These are phyloP conservation scores for Antechinus flavipes DNA, from an alignment of 2,113 vertebrate genomes.

Conservation along the genomic window DNA sequence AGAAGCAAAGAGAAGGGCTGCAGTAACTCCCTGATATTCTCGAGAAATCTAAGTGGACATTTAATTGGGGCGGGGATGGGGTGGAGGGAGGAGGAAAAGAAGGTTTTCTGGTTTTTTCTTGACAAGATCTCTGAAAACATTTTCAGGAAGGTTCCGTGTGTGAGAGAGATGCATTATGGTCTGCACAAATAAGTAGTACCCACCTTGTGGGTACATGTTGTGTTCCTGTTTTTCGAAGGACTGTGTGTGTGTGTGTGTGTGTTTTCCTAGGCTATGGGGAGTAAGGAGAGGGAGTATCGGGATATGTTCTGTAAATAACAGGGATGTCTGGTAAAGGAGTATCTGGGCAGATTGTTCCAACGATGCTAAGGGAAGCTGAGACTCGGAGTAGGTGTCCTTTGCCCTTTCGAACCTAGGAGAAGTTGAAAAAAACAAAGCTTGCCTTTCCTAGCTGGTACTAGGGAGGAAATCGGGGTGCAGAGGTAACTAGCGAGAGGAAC, in stretches of 20 bases:
- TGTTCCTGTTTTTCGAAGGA: constrained; percentile 53
- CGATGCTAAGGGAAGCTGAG: constrained; percentile 14
- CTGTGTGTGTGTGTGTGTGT: constrained; percentile 12
- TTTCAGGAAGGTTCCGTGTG: background rate
- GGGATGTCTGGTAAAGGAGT: background rate
- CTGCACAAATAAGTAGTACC: background rate
- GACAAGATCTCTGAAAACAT: background rate
- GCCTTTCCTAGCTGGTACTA: background rate
- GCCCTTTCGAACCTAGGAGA: background rate
- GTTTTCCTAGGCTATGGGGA: background rate
- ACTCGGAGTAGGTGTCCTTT: background rate
- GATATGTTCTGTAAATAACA: constrained; percentile 17
- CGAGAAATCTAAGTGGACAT: background rate
- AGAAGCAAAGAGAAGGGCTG: background rate
- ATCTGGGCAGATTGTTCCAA: background rate
- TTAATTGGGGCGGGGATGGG: background rate
- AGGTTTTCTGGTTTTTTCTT: background rate
- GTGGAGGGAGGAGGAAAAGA: background rate
- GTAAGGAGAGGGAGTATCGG: constrained; percentile 37
- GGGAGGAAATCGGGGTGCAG: constrained; percentile 21
- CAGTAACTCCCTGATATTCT: background rate
- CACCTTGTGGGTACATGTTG: constrained; percentile 11
- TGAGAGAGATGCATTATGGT: background rate
- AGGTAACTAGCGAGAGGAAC: background rate
- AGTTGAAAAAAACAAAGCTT: background rate